A percentile compares a stretch with the other conserved stretches of the same genome.
phyloP scores from a whole-genome alignment of 2,797 vertebrate genomes.

The Chiroxiphia lanceolata region DNA sequence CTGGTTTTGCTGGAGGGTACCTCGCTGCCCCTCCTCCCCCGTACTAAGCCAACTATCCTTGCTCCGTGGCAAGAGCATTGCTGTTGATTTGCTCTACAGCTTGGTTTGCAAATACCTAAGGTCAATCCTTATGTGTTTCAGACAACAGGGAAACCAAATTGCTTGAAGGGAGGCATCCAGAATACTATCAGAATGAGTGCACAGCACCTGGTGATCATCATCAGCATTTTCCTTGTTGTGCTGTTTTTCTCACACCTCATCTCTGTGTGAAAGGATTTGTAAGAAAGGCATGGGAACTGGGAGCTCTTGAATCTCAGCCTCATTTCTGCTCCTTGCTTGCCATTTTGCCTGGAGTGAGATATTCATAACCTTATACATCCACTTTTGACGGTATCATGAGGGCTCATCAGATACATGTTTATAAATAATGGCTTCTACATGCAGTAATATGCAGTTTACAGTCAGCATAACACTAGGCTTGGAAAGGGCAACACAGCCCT shows the following conservation, averaged over 20 bases:
- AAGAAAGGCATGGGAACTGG: background rate
- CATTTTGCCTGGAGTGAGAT: background rate
- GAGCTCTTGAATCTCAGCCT: background rate
- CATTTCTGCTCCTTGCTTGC: background rate
- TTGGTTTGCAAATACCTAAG: background rate
- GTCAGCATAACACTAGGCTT: background rate
- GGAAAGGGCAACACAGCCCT: background rate
- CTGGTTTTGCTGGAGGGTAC: background rate
- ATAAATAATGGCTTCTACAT: background rate
- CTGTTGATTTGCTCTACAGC: background rate
- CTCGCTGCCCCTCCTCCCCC: background rate
- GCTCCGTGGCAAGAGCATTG: background rate
- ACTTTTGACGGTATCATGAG: background rate
- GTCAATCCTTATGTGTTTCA: background rate
- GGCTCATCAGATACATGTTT: background rate
- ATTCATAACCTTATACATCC: background rate
- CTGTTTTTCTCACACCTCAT: background rate
- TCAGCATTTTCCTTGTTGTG: background rate
- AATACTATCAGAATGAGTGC: background rate
- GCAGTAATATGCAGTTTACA: background rate
- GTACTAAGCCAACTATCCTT: background rate
- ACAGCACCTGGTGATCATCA: constrained; percentile 4
- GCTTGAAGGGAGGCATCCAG: background rate
- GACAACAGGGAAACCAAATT: background rate
- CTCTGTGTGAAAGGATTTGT: background rate